A percentile compares a stretch with the other conserved stretches of the same genome.
Evolutionary conservation across 2,888 invertebrate species (phyloP).

Genomic region (Leptothorax acervorum): DNA sequence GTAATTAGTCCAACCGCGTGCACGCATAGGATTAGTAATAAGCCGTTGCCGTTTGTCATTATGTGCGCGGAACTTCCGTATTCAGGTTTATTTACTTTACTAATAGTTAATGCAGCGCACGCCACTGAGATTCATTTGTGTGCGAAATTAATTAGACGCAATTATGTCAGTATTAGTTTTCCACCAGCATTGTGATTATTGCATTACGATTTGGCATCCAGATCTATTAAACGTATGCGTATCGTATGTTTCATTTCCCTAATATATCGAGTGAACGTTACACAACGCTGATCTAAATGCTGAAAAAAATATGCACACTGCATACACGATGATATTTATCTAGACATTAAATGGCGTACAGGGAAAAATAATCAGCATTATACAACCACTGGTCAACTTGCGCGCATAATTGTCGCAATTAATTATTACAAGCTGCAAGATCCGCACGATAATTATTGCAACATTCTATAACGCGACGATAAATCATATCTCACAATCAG

Average conservation of each 20-base stretch:
- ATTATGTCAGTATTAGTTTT: conserved; percentile 48
- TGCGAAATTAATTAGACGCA: conserved; percentile 43
- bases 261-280: not conserved
- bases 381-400: not conserved
- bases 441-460: conserved; percentile 24
- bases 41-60: conserved; percentile 43
- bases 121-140: conserved; percentile 35
- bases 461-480: not conserved
- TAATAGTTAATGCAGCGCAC: conserved; percentile 44
- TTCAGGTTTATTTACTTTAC: conserved; percentile 48
- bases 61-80: conserved; percentile 43
- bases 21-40: conserved; percentile 45
- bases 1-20: conserved; percentile 29
- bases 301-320: not conserved
- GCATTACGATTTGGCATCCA: conserved; percentile 17
- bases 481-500: conserved; percentile 18
- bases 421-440: conserved; percentile 30
- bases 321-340: not conserved
- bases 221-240: not conserved
- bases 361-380: not conserved
- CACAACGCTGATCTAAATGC: not conserved
- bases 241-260: not conserved
- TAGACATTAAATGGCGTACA: not conserved
- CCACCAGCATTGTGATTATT: conserved; percentile 22
- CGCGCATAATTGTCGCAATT: conserved; percentile 13